Conservation (phyloP, 2,888 invertebrate genomes). For the Ceraclea dissimilis region DNA sequence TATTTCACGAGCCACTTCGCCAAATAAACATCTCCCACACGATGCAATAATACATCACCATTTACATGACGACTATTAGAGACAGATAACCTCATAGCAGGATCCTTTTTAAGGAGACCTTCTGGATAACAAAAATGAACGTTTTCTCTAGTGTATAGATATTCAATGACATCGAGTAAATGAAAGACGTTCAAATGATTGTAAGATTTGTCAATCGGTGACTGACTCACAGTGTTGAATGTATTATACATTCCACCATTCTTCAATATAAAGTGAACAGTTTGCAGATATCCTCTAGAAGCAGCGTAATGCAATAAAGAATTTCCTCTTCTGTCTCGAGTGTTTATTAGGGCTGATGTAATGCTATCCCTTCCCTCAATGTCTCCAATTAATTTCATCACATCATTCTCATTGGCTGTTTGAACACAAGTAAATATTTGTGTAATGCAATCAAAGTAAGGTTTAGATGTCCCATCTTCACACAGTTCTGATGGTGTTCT, state of each 20-base stretch:
- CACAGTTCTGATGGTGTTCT: background rate
- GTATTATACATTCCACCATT: background rate
- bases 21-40: too few relatives aligned
- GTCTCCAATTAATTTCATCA: background rate
- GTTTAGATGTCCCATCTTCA: background rate
- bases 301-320: background rate
- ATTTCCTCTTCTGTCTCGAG: background rate
- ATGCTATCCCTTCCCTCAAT: background rate
- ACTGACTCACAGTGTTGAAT: background rate
- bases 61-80: too few relatives aligned
- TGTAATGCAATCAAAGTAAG: background rate
- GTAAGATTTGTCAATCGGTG: too few relatives aligned
- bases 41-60: too few relatives aligned
- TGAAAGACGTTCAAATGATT: too few relatives aligned
- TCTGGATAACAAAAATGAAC: too few relatives aligned
- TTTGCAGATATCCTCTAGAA: background rate
- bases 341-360: background rate
- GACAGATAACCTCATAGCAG: too few relatives aligned
- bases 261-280: background rate
- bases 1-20: too few relatives aligned
- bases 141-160: too few relatives aligned
- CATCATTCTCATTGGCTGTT: too few relatives aligned
- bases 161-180: too few relatives aligned
- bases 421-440: background rate
- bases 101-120: too few relatives aligned